Conservation (phyloP, 2,797 vertebrate genomes). For the Falco rusticolus region DNA sequence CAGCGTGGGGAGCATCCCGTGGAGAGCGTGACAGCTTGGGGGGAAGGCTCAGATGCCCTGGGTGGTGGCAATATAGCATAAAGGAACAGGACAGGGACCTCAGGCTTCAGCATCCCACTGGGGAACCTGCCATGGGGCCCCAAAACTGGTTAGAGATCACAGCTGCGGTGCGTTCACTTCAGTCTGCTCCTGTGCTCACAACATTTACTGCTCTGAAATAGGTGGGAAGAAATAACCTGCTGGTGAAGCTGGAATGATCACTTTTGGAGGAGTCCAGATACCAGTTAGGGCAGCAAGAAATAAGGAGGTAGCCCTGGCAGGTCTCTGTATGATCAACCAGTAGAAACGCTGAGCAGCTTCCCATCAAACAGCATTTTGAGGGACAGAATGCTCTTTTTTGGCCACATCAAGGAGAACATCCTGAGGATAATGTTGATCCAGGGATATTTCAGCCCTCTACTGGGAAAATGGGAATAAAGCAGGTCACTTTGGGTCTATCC, state of each 20-base stretch:
- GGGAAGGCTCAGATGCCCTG: background rate
- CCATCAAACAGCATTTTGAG: background rate
- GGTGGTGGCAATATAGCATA: background rate
- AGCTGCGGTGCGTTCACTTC: rapidly evolving
- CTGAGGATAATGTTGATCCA: rapidly evolving
- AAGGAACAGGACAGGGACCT: background rate
- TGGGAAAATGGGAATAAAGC: background rate
- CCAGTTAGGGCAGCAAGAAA: background rate
- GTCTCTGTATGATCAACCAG: background rate
- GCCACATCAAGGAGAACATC: background rate
- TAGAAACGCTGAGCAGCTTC: background rate
- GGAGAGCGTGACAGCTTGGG: rapidly evolving
- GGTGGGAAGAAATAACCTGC: background rate
- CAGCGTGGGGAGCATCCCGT: rapidly evolving
- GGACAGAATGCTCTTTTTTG: background rate
- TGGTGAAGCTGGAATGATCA: background rate
- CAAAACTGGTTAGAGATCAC: background rate
- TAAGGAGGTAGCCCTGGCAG: background rate
- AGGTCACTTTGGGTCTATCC: background rate
- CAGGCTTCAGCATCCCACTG: background rate
- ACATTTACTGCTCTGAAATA: background rate
- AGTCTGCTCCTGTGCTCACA: rapidly evolving
- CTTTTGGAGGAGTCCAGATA: background rate
- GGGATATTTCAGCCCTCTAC: background rate
- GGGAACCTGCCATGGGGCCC: background rate